Conservation (phyloP, 2,113 vertebrate genomes). For the Podarcis muralis region DNA sequence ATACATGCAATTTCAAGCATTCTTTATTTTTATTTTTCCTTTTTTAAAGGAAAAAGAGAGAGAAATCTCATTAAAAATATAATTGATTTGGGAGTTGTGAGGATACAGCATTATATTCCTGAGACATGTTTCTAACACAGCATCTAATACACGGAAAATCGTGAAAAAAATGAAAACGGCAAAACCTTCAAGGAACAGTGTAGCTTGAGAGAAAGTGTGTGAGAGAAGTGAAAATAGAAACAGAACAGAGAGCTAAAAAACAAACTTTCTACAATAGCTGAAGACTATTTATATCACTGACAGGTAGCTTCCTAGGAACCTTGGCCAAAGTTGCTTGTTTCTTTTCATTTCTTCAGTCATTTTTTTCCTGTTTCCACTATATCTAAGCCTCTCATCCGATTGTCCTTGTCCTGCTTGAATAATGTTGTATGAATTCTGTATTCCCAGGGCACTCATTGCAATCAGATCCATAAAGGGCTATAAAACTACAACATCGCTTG, state of each 20-base stretch:
- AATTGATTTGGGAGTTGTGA: not conserved
- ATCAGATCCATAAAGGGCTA: not conserved
- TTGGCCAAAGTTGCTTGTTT: not conserved
- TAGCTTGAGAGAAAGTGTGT: too few relatives aligned
- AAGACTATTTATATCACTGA: not conserved
- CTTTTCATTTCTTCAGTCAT: not conserved
- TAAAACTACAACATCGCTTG: conserved; percentile 5
- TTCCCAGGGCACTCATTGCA: not conserved
- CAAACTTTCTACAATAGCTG: not conserved
- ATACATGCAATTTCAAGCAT: not conserved
- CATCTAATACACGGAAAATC: not conserved
- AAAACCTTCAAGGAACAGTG: not conserved
- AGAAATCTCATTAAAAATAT: not conserved
- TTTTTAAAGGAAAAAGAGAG: not conserved
- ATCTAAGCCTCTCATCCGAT: not conserved
- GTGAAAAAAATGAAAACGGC: not conserved
- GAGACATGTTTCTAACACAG: too few relatives aligned
- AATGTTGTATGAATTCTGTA: conserved; percentile 10
- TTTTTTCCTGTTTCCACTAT: not conserved
- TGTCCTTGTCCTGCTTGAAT: conserved; percentile 12
- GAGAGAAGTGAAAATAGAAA: not conserved
- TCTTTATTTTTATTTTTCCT: not conserved
- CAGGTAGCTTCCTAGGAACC: not conserved
- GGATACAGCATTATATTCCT: not conserved
- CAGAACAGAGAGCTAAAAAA: not conserved